phyloP scores from a whole-genome alignment of 1,140 invertebrate species.

The Apis laboriosa region DNA sequence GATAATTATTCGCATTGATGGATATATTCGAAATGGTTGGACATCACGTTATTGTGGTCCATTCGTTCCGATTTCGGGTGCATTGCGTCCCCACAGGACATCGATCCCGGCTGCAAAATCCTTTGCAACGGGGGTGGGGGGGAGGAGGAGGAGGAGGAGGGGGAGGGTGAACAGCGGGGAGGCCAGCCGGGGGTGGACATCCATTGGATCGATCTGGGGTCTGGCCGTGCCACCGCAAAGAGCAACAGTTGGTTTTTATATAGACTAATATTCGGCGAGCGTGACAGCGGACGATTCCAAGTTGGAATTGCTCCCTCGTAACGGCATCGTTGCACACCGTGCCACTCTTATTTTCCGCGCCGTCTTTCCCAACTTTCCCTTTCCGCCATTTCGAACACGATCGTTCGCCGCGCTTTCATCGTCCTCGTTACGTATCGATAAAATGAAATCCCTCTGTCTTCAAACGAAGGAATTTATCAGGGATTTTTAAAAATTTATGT shows the following conservation, averaged over 20 bases:
- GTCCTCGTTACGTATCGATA: neutral
- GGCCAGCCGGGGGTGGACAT: slow-evolving; percentile 58
- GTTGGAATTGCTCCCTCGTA: slow-evolving; percentile 54
- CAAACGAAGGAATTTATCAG: neutral
- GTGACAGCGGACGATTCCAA: slow-evolving; percentile 64
- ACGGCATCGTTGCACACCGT: slow-evolving; percentile 27
- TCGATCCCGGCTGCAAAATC: slow-evolving; percentile 49
- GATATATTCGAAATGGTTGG: neutral
- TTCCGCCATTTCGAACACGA: neutral
- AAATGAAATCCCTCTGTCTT: neutral
- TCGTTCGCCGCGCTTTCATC: neutral
- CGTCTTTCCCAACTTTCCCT: slow-evolving; percentile 27
- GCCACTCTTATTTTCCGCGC: slow-evolving; percentile 26
- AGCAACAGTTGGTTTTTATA: slow-evolving; percentile 71
- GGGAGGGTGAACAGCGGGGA: slow-evolving; percentile 2
- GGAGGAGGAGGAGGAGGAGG: too few species aligned
- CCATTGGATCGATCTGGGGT: slow-evolving; percentile 60
- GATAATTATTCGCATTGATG: neutral
- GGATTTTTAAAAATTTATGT: neutral
- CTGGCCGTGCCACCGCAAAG: slow-evolving; percentile 54
- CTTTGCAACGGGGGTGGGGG: neutral
- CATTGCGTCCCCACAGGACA: slow-evolving; percentile 32
- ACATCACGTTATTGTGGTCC: neutral
- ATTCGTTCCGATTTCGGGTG: slow-evolving; percentile 6
- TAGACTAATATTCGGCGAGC: slow-evolving; percentile 68